Evolutionary conservation across 2,888 invertebrate genomes (phyloP), one percentile per base, ranked within the genome.

Genomic region (Mactromeris polynyma): DNA sequence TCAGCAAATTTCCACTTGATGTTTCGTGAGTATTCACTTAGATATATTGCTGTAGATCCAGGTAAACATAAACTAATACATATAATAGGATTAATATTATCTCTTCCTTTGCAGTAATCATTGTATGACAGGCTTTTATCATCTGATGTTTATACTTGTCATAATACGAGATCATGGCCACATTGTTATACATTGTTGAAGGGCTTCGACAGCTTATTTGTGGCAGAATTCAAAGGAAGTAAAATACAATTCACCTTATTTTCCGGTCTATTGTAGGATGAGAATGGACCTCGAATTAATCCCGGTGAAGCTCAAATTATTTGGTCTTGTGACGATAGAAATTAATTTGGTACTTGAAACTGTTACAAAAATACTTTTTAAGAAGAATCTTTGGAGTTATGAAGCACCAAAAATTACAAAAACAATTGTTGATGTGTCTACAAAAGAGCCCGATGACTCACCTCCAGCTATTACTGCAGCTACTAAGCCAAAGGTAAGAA

Each of bases 1-100:
- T 94, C 89, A 85, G 86, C 31, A 94, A 94, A 73, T 95, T 95
- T 83, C 94, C 94, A 42, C 58, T 95, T 19, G 93, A 93, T 51
- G 91, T 94, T 36, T 85, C 85, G 93, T 94, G 89, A 89, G 88
- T 82, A 14, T 17, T n/a, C 26, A n/a, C 26, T 46, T 46, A n/a
- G n/a, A n/a, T n/a, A n/a, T n/a, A n/a, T n/a, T n/a, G n/a, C n/a
- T n/a, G n/a, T n/a, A n/a, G n/a, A n/a, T n/a, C n/a, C n/a, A n/a
- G n/a, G n/a, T n/a, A n/a, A n/a, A n/a, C n/a, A n/a, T n/a, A 36
- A 33, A 36, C 38, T 38, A 40, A 36, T 78, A 36, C 38, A 33
- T 31, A 77, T 9, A 77, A 31, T 33, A 9, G 11, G 33, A 11
- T 4, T 42, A 36, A 36, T 77, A n/a, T 80, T 42, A n/a, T 14